Conservation (phyloP, 2,797 vertebrate genomes). For the Gymnopithys bicolor region DNA sequence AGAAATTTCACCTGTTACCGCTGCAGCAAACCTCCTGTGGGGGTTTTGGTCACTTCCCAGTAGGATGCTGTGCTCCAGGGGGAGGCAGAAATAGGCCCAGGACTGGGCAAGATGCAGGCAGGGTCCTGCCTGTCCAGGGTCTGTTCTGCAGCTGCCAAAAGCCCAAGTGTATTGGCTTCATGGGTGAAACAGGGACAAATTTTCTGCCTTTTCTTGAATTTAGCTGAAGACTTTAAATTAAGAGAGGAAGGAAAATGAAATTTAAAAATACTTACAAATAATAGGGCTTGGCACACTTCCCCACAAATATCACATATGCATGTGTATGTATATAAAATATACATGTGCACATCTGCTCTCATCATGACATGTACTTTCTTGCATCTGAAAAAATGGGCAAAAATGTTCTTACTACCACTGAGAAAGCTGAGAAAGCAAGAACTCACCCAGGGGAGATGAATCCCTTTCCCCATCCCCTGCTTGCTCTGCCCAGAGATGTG, state of each 20-base stretch:
- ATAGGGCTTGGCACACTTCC: not conserved
- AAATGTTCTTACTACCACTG: fast-evolving
- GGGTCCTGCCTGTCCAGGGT: not conserved
- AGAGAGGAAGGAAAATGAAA: not conserved
- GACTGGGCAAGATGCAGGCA: not conserved
- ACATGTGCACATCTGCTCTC: no score
- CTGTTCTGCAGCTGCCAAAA: not conserved
- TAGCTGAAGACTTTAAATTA: not conserved
- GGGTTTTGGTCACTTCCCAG: not conserved
- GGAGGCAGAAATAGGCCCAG: not conserved
- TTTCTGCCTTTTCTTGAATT: not conserved
- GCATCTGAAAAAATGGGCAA: not conserved
- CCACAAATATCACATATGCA: not conserved
- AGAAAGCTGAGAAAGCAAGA: not conserved
- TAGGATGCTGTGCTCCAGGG: fast-evolving
- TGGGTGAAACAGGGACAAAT: not conserved
- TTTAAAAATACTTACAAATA: not conserved
- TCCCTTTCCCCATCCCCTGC: fast-evolving
- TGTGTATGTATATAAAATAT: not conserved
- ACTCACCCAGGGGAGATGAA: not conserved
- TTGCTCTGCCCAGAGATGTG: not conserved
- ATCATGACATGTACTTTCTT: not conserved
- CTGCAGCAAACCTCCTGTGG: fast-evolving
- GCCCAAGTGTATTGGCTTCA: fast-evolving
- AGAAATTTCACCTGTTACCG: not conserved